Evolutionary conservation across 2,888 invertebrate species (phyloP).

Genomic region (Leptinotarsa peninsularis): DNA sequence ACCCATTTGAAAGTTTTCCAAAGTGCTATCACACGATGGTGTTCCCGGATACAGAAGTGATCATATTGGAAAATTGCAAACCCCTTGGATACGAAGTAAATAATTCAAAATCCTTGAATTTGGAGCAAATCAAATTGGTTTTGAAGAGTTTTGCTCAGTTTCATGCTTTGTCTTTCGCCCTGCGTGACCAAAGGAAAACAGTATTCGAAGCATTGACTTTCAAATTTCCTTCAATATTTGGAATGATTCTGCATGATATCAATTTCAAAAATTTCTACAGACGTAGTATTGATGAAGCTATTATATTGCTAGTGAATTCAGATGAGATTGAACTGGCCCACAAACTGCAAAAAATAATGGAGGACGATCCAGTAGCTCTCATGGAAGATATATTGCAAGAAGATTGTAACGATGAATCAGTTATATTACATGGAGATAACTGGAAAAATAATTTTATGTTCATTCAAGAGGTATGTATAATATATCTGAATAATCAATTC

Average conservation of each 20-base stretch:
- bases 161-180: conserved; percentile 40
- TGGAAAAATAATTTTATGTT: conserved; percentile 44
- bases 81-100: conserved; percentile 46
- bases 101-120: conserved; percentile 50
- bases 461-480: conserved; percentile 31
- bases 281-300: conserved; percentile 4
- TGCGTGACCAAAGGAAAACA: conserved; percentile 32
- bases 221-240: conserved; percentile 17
- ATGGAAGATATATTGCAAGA: conserved; percentile 4
- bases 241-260: neutral
- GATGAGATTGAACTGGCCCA: conserved; percentile 17
- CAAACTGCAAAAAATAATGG: conserved; percentile 19
- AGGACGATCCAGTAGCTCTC: conserved; percentile 12
- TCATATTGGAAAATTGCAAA: conserved; percentile 54
- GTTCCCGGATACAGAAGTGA: conserved; percentile 28
- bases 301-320: conserved; percentile 12
- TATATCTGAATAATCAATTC: no score
- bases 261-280: conserved; percentile 16
- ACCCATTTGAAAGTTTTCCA: conserved; percentile 36
- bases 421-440: conserved; percentile 40
- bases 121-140: conserved; percentile 52
- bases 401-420: conserved; percentile 22
- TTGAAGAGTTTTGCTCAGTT: conserved; percentile 41
- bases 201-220: conserved; percentile 25
- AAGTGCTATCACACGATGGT: conserved; percentile 40